These are phyloP conservation scores for Himalopsyche phryganea DNA, from an alignment of 1,140 invertebrate species.

Conservation along the genomic window DNA sequence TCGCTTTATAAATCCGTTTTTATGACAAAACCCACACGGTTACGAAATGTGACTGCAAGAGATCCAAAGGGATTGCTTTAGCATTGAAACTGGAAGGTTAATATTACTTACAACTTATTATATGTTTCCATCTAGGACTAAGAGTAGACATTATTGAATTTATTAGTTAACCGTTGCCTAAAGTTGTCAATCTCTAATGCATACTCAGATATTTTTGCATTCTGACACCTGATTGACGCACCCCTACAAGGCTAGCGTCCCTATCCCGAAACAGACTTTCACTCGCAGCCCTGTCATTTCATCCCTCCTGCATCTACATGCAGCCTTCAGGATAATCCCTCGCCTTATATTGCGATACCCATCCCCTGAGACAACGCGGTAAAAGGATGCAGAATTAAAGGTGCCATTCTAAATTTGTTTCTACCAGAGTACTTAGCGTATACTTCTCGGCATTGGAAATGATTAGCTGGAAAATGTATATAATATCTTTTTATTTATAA, in stretches of 20 bases:
- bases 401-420: conserved; percentile 18
- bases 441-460: neutral
- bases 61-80: too few relatives aligned
- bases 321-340: conserved; percentile 5
- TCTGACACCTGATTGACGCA: conserved; percentile 25
- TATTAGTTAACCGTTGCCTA: too few relatives aligned
- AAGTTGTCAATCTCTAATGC: too few relatives aligned
- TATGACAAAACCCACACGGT: too few relatives aligned
- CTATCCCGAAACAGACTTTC: neutral
- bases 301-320: neutral
- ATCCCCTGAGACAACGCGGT: conserved; percentile 12
- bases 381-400: conserved; percentile 19
- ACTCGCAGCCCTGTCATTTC: neutral
- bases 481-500: too few relatives aligned
- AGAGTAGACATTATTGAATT: too few relatives aligned
- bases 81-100: too few relatives aligned
- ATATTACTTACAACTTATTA: too few relatives aligned
- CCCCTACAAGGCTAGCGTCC: conserved; percentile 1
- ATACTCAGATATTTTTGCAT: neutral
- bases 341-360: conserved; percentile 11
- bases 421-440: too few relatives aligned
- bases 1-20: too few relatives aligned
- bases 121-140: too few relatives aligned
- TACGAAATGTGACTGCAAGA: too few relatives aligned
- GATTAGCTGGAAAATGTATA: neutral